These are phyloP conservation scores for Nothura maculosa DNA, from an alignment of 2,797 vertebrate species.

Conservation along the genomic window DNA sequence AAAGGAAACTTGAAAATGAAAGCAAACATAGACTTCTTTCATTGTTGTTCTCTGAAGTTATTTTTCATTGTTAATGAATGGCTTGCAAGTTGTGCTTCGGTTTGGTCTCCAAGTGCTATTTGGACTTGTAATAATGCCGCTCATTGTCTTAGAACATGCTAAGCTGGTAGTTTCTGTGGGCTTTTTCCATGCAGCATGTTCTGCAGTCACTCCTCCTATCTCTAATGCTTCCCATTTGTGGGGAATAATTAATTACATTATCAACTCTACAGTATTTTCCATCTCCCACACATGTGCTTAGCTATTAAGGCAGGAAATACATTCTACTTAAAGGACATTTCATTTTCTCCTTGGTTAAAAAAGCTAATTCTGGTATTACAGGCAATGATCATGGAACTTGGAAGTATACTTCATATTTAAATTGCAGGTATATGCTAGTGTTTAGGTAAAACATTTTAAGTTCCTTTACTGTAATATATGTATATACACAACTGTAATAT, in stretches of 20 bases:
- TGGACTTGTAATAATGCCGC: background rate
- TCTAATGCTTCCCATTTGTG: background rate
- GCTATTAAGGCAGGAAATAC: background rate
- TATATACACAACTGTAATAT: no score
- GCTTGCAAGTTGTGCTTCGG: background rate
- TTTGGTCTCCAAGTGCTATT: background rate
- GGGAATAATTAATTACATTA: constrained; percentile 21
- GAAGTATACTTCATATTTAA: background rate
- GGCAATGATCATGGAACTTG: background rate
- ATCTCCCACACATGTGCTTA: background rate
- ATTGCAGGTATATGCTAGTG: background rate
- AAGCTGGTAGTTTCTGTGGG: background rate
- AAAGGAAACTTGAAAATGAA: background rate
- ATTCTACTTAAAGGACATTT: constrained; percentile 4
- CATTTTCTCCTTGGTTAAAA: constrained; percentile 16
- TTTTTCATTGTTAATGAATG: accelerated
- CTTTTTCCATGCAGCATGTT: background rate
- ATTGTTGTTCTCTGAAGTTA: background rate
- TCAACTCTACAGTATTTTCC: constrained; percentile 10
- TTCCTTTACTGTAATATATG: background rate
- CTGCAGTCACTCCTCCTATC: background rate
- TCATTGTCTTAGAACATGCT: background rate
- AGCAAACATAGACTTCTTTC: background rate
- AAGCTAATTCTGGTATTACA: background rate
- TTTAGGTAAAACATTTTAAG: background rate